Percentiles rank a stretch among this genome's conserved stretches.
Conservation (phyloP, 1,140 invertebrate genomes). For the Psilanteris sp. region DNA sequence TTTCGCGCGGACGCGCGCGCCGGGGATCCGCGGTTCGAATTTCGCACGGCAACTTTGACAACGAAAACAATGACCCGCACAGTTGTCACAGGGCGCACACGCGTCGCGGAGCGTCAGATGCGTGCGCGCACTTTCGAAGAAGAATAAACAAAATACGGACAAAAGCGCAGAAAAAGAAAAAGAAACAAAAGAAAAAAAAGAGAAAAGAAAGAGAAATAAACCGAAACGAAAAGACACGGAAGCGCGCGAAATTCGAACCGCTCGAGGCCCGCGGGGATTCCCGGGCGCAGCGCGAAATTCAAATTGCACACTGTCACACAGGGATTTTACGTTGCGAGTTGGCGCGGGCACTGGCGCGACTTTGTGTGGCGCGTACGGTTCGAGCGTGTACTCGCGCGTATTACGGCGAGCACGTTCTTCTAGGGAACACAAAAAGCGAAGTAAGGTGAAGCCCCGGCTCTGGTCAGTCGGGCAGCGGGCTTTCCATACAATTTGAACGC, state of each 20-base stretch:
- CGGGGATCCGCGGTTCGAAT: not conserved
- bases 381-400: conserved; percentile 21
- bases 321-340: conserved; percentile 1
- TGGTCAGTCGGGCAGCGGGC: conserved; percentile 75
- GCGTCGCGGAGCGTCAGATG: too few relatives aligned
- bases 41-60: too few relatives aligned
- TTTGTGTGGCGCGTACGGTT: not conserved
- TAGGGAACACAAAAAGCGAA: conserved; percentile 76
- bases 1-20: too few relatives aligned
- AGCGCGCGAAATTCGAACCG: conserved; percentile 9
- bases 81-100: too few relatives aligned
- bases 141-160: too few relatives aligned
- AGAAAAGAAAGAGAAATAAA: too few relatives aligned
- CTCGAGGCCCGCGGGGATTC: conserved; percentile 3
- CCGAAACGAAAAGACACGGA: too few relatives aligned
- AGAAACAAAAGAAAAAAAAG: too few relatives aligned
- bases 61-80: too few relatives aligned
- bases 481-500: conserved; percentile 72
- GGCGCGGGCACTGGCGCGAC: conserved; percentile 5
- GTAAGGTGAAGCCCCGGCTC: conserved; percentile 71
- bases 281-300: conserved; percentile 13
- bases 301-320: conserved; percentile 38
- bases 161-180: too few relatives aligned
- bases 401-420: conserved; percentile 73
- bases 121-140: too few relatives aligned